phyloP scores from a whole-genome alignment of 2,113 vertebrate genomes.

The Strigops habroptila region DNA sequence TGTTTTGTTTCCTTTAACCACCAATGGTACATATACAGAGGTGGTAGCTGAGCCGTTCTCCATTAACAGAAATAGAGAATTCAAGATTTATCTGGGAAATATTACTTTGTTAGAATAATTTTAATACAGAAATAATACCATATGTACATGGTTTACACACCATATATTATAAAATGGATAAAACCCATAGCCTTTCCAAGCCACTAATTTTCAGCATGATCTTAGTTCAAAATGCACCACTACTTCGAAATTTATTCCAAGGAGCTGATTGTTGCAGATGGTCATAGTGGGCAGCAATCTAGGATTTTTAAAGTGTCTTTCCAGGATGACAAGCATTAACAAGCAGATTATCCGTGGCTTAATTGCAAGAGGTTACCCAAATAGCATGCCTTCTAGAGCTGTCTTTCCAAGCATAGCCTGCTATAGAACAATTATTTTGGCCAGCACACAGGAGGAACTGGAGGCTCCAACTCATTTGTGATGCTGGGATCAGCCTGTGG shows the following conservation, averaged over 20 bases:
- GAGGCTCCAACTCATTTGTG: slow-evolving; percentile 10
- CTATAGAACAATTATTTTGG: not conserved
- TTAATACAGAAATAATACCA: not conserved
- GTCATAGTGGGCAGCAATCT: not conserved
- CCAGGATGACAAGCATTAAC: slow-evolving; percentile 23
- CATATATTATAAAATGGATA: not conserved
- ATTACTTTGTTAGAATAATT: not conserved
- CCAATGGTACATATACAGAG: fast-evolving
- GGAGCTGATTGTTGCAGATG: not conserved
- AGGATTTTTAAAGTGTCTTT: slow-evolving; percentile 1
- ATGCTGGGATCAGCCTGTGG: not conserved
- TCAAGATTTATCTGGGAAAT: not conserved
- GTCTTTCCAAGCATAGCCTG: not conserved
- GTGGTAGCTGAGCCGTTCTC: not conserved
- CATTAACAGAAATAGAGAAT: not conserved
- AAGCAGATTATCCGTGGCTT: not conserved
- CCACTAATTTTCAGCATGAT: not conserved
- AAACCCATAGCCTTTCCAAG: not conserved
- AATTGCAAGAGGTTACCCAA: slow-evolving; percentile 32
- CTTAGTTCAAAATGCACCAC: not conserved
- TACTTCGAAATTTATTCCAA: not conserved
- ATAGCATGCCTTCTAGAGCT: not conserved
- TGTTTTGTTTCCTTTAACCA: not conserved
- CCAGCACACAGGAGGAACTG: not conserved
- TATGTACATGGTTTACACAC: not conserved